Evolutionary conservation across 2,113 vertebrate genomes (phyloP).

Genomic region (Cygnus atratus): DNA sequence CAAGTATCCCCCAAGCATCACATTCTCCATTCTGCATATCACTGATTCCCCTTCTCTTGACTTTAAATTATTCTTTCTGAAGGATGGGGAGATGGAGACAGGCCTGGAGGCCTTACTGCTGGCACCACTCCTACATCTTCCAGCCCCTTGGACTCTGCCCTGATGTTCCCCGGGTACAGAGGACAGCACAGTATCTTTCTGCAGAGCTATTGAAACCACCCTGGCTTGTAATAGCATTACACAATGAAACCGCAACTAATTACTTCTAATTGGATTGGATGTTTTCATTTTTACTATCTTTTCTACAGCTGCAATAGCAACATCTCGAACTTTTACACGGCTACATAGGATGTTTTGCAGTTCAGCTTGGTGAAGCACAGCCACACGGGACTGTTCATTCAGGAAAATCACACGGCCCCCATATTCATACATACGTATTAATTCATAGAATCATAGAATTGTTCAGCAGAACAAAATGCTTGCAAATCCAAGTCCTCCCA

Average conservation of each 20-base stretch:
- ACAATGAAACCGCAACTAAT: neutral
- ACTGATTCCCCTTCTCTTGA: neutral
- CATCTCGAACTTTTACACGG: neutral
- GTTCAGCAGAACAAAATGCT: neutral
- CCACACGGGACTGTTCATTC: neutral
- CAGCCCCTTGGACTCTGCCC: neutral
- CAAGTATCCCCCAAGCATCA: neutral
- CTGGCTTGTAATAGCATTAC: neutral
- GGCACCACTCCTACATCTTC: neutral
- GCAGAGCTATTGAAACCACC: neutral
- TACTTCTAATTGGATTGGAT: neutral
- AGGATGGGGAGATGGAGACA: neutral
- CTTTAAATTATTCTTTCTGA: neutral
- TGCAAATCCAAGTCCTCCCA: neutral
- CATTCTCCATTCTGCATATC: neutral
- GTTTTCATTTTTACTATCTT: neutral
- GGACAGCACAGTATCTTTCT: neutral
- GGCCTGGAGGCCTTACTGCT: neutral
- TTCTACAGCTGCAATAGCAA: neutral
- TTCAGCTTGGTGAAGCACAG: neutral
- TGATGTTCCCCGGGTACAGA: neutral
- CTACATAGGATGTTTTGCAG: neutral
- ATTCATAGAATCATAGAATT: neutral
- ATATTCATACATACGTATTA: accelerated
- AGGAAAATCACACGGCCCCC: neutral